These are phyloP conservation scores for Hyles lineata DNA, from an alignment of 2,888 invertebrate genomes.

Conservation along the genomic window DNA sequence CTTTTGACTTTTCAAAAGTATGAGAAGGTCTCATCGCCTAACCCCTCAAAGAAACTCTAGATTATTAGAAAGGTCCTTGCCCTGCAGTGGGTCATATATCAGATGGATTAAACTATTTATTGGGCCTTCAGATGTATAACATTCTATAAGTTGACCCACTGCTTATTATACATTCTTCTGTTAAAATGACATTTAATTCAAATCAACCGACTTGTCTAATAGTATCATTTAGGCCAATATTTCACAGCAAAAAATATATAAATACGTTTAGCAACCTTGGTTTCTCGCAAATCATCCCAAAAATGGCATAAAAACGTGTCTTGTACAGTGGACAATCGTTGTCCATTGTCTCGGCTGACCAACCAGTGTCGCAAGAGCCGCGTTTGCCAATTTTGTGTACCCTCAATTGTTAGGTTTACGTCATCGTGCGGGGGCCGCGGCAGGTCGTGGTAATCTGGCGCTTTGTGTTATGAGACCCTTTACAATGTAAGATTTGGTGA, in stretches of 20 bases:
- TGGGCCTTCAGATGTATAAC: too few relatives aligned
- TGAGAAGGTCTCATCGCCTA: too few relatives aligned
- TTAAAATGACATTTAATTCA: too few relatives aligned
- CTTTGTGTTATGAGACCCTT: constrained; percentile 6
- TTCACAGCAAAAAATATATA: neutral
- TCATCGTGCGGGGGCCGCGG: constrained; percentile 24
- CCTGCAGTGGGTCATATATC: too few relatives aligned
- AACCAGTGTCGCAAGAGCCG: constrained; percentile 6
- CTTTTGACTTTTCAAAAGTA: too few relatives aligned
- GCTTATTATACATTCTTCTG: too few relatives aligned
- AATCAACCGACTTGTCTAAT: neutral
- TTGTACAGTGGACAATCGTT: constrained; percentile 32
- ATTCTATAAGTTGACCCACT: too few relatives aligned
- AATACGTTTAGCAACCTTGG: constrained; percentile 18
- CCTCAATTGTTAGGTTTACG: constrained; percentile 25
- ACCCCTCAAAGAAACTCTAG: too few relatives aligned
- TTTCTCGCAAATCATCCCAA: constrained; percentile 33
- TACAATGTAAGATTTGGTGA: constrained; percentile 16
- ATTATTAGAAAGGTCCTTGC: too few relatives aligned
- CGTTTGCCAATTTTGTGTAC: constrained; percentile 8
- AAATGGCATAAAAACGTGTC: constrained; percentile 32
- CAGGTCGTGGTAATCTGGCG: constrained; percentile 5
- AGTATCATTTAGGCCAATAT: neutral
- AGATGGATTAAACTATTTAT: too few relatives aligned
- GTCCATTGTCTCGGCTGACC: constrained; percentile 30